These are phyloP conservation scores for Andricus grossulariae DNA, from an alignment of 1,140 invertebrate species.

Conservation along the genomic window DNA sequence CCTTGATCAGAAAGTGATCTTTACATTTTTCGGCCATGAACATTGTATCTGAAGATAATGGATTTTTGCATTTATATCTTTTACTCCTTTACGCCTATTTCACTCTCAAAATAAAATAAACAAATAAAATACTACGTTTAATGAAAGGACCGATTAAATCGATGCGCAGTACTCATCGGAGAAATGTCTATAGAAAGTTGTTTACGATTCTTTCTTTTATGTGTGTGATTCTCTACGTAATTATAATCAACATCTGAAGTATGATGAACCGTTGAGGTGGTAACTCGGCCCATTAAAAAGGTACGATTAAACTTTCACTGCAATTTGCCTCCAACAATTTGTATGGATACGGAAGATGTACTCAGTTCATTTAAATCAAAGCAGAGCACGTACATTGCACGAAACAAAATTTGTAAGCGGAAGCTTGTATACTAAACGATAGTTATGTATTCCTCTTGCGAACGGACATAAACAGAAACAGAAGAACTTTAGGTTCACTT, in stretches of 20 bases:
- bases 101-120: neutral
- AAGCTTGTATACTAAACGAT: conserved; percentile 6
- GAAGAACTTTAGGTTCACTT: conserved; percentile 1
- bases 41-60: too few species aligned
- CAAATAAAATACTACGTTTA: neutral
- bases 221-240: neutral
- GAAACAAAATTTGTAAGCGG: conserved; percentile 10
- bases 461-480: conserved; percentile 1
- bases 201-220: neutral
- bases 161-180: neutral
- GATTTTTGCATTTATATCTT: too few species aligned
- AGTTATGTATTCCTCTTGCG: conserved; percentile 4
- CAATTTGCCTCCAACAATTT: neutral
- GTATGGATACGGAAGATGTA: neutral
- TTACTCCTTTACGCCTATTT: neutral
- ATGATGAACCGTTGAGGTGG: neutral
- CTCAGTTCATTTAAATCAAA: conserved; percentile 8
- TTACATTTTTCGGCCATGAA: too few species aligned
- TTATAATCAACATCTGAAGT: neutral
- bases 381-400: conserved; percentile 3
- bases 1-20: too few species aligned
- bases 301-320: conserved; percentile 11
- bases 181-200: neutral
- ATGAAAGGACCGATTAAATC: neutral
- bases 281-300: neutral